These are phyloP conservation scores for Arctia plantaginis DNA, from an alignment of 2,888 invertebrate species.

Conservation along the genomic window DNA sequence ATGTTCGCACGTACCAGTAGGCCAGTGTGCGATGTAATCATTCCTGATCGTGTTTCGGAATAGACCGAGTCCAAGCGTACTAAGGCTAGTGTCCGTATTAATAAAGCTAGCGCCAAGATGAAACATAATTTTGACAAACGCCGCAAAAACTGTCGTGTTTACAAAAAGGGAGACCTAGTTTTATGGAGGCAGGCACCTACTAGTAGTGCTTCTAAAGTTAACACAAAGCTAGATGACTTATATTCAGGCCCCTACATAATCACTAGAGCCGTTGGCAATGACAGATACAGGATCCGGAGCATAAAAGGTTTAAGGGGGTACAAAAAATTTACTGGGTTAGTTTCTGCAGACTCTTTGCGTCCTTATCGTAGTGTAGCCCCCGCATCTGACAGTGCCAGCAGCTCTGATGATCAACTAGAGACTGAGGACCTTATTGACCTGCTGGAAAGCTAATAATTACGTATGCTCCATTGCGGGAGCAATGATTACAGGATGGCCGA, in stretches of 20 bases:
- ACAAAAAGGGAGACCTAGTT: neutral
- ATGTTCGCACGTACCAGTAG: conserved; percentile 40
- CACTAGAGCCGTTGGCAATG: conserved; percentile 45
- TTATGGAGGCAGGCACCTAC: neutral
- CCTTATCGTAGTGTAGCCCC: conserved; percentile 9
- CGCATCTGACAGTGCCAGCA: conserved; percentile 44
- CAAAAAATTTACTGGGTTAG: conserved; percentile 20
- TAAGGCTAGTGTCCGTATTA: neutral
- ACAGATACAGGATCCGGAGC: conserved; percentile 48
- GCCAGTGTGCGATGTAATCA: conserved; percentile 5
- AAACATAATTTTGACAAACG: neutral
- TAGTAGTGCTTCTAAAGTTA: neutral
- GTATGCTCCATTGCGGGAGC: conserved; percentile 6
- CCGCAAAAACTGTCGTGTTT: neutral
- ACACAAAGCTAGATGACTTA: conserved; percentile 35
- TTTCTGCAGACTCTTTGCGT: neutral
- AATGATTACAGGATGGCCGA: conserved; percentile 7
- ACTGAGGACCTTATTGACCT: conserved; percentile 30
- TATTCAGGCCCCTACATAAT: conserved; percentile 50
- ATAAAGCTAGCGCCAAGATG: neutral
- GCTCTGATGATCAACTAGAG: conserved; percentile 47
- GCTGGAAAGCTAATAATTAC: conserved; percentile 5
- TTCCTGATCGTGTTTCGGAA: neutral
- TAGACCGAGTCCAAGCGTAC: neutral
- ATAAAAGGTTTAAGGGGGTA: conserved; percentile 48